Conservation (phyloP, 2,113 vertebrate genomes). For the Indicator indicator region DNA sequence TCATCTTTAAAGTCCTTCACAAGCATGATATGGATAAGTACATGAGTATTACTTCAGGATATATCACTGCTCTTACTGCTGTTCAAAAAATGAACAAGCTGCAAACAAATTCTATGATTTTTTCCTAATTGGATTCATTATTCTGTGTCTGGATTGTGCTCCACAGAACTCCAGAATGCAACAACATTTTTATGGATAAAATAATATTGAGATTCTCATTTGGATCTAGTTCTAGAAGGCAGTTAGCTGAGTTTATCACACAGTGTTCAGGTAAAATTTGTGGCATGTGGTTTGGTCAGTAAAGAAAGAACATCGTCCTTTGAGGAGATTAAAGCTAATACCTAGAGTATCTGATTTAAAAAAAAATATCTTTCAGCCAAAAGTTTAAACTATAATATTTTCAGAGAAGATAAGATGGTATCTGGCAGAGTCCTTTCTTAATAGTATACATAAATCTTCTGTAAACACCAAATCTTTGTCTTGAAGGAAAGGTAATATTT, state of each 20-base stretch:
- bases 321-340: not conserved
- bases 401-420: not conserved
- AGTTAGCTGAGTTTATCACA: not conserved
- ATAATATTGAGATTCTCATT: not conserved
- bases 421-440: not conserved
- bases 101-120: not conserved
- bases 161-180: not conserved
- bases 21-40: not conserved
- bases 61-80: not conserved
- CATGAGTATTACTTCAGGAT: not conserved
- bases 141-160: not conserved
- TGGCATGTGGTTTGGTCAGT: not conserved
- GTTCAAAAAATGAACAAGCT: not conserved
- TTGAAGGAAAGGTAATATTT: constrained; percentile 16
- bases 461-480: not conserved
- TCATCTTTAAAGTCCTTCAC: not conserved
- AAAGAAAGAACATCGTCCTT: not conserved
- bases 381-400: not conserved
- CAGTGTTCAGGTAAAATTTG: not conserved
- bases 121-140: not conserved
- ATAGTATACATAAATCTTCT: not conserved
- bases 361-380: not conserved
- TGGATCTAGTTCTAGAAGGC: not conserved
- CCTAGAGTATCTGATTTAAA: not conserved
- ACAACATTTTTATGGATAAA: not conserved